Base-by-base conservation (phyloP, 2,113 vertebrate species). In the Chascanopsetta lugubris region DNA sequence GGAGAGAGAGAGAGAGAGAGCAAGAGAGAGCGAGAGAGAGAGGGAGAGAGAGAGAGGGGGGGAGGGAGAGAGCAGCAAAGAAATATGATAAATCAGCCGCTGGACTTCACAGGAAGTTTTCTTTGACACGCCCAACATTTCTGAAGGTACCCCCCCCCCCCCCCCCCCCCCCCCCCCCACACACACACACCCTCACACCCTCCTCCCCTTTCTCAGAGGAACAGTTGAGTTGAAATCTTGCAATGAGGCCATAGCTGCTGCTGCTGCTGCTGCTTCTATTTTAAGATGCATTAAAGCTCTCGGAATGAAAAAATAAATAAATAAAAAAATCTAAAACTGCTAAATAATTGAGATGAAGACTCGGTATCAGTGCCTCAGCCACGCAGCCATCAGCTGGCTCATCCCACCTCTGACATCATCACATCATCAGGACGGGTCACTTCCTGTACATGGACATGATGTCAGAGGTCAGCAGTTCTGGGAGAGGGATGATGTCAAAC, bases 301-400 rank as follows among this genome's bases (percentile, higher is more conserved):
- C 25, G 66, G 79, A 79, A n/a, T n/a, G n/a, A n/a, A n/a, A n/a
- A n/a, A n/a, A n/a, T n/a, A n/a, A n/a, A n/a, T n/a, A n/a, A n/a
- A n/a, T n/a, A n/a, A n/a, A n/a, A n/a, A 75, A 46, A 58, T 64
- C 72, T 65, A 70, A n/a, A 82, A 84, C 53, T 72, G 69, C 84
- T 91, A 78, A 91, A 93, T 92, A 85, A 91, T 92, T 90, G 69
- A 93, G 57, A 81, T 0, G 45, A 82, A 53, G 53, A 49, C 62
- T 84, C 74, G n/a, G n/a, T 21, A 43, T 88, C 70, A 54, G n/a
- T 30, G 68, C 58, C 45, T 32, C 36, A 25, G 32, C 11, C 57
- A 69, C 59, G 42, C 46, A 49, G 62, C 53, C 43, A 34, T 49
- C 3, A 13, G 53, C 65, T 80, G 78, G 77, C 66, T 80, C 78